Evolutionary conservation across 2,797 vertebrate species (phyloP).

Genomic region (Denticeps clupeoides): DNA sequence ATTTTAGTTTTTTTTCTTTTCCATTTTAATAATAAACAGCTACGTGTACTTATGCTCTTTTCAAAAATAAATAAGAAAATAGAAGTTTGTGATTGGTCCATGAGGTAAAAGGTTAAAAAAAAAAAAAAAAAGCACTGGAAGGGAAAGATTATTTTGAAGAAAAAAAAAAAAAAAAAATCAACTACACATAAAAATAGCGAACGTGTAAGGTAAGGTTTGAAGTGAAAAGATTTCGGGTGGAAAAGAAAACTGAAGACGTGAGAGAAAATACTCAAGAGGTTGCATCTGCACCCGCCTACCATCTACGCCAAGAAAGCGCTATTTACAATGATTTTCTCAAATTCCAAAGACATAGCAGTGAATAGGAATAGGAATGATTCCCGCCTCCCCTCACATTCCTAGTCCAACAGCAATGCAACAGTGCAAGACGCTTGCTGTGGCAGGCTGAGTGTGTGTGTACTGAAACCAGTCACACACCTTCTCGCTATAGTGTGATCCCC

Average conservation of each 20-base stretch:
- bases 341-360: too few relatives aligned
- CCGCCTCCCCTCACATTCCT: too few relatives aligned
- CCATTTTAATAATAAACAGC: slow-evolving; percentile 33
- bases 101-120: slow-evolving; percentile 58
- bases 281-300: not conserved
- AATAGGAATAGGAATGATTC: too few relatives aligned
- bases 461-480: too few relatives aligned
- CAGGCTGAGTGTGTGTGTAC: not conserved
- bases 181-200: not conserved
- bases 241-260: not conserved
- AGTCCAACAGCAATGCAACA: too few relatives aligned
- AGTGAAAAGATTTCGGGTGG: too few relatives aligned
- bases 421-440: too few relatives aligned
- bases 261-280: not conserved
- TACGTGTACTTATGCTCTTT: slow-evolving; percentile 29
- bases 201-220: too few relatives aligned
- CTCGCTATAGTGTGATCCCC: too few relatives aligned
- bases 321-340: slow-evolving; percentile 3
- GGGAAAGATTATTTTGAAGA: too few relatives aligned
- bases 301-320: not conserved
- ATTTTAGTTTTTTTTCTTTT: slow-evolving; percentile 35
- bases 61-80: slow-evolving; percentile 59
- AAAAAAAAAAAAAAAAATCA: not conserved
- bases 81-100: slow-evolving; percentile 52
- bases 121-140: slow-evolving; percentile 20